phyloP scores from a whole-genome alignment of 2,113 vertebrate species.

The Podilymbus podiceps region DNA sequence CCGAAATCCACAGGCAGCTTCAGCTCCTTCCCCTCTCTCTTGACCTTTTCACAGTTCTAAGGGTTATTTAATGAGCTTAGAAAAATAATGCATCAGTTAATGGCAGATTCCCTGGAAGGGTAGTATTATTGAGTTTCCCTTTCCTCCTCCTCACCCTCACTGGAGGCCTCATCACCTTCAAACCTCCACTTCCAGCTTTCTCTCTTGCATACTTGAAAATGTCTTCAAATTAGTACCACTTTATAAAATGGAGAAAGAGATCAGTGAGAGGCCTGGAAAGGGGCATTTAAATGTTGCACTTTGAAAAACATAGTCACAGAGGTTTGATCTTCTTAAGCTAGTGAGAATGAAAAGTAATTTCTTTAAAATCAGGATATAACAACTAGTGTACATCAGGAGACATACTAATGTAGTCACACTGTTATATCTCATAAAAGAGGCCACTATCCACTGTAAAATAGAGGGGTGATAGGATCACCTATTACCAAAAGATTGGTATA shows the following conservation, averaged over 20 bases:
- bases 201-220: not conserved
- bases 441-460: not conserved
- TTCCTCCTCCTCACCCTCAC: conserved; percentile 35
- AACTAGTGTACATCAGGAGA: not conserved
- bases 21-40: conserved; percentile 33
- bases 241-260: not conserved
- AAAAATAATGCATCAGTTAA: conserved; percentile 59
- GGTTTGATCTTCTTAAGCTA: not conserved
- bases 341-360: not conserved
- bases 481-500: not conserved
- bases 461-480: not conserved
- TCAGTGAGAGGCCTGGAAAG: not conserved
- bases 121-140: not conserved
- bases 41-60: conserved; percentile 61
- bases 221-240: conserved; percentile 18
- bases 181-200: not conserved
- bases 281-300: conserved; percentile 1
- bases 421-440: not conserved
- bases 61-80: conserved; percentile 62
- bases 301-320: not conserved
- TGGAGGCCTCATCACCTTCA: conserved; percentile 11
- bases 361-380: not conserved
- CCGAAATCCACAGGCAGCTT: conserved; percentile 38
- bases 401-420: not conserved
- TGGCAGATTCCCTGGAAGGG: conserved; percentile 49